phyloP scores from a whole-genome alignment of 2,888 invertebrate species.

The Syritta pipiens region DNA sequence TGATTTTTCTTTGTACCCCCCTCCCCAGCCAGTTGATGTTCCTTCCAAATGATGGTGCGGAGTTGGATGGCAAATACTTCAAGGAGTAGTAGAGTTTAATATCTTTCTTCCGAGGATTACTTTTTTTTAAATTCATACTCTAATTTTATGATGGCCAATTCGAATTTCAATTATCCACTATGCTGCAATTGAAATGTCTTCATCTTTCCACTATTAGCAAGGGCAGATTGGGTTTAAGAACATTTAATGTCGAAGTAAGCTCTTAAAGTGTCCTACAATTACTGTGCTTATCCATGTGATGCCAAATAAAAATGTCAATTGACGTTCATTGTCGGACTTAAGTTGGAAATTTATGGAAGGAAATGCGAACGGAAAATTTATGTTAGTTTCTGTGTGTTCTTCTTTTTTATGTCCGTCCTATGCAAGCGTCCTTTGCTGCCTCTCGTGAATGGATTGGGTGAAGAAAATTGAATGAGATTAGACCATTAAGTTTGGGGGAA shows the following conservation, averaged over 20 bases:
- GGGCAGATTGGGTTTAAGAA: background rate
- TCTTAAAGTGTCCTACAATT: slow-evolving; percentile 46
- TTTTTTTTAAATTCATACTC: background rate
- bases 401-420: background rate
- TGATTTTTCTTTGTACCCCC: slow-evolving; percentile 25
- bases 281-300: slow-evolving; percentile 64
- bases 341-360: slow-evolving; percentile 50
- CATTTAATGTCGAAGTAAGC: slow-evolving; percentile 41
- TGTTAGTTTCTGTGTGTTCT: slow-evolving; percentile 40
- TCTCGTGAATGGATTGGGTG: slow-evolving; percentile 40
- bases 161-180: slow-evolving; percentile 55
- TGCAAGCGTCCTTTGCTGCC: slow-evolving; percentile 29
- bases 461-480: slow-evolving; percentile 39
- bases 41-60: slow-evolving; percentile 15
- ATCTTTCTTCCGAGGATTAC: background rate
- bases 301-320: slow-evolving; percentile 68
- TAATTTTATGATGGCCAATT: slow-evolving; percentile 25
- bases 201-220: background rate
- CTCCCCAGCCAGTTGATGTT: slow-evolving; percentile 14
- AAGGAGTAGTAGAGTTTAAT: slow-evolving; percentile 34
- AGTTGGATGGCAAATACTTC: slow-evolving; percentile 16
- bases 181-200: slow-evolving; percentile 26
- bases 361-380: slow-evolving; percentile 49
- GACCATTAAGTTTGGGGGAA: slow-evolving; percentile 10
- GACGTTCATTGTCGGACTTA: slow-evolving; percentile 64